Percentiles rank a stretch among this genome's conserved stretches.
These are phyloP conservation scores for Amphimallon solstitiale DNA, from an alignment of 2,888 invertebrate genomes.

Conservation along the genomic window DNA sequence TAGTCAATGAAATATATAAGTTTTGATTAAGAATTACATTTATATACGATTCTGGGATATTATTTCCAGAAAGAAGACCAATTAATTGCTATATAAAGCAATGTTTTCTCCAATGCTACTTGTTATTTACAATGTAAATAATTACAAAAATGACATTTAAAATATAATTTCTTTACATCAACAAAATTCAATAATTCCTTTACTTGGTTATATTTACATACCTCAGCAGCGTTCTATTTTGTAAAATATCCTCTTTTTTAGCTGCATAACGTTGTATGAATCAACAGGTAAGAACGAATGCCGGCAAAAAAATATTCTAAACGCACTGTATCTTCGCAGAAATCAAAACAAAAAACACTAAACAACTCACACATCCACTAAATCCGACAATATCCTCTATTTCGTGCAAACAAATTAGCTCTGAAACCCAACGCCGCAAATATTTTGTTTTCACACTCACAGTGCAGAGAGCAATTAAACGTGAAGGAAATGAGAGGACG, in stretches of 20 bases:
- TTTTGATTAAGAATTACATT: too few relatives aligned
- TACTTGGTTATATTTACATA: neutral
- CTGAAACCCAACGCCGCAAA: slow-evolving; percentile 23
- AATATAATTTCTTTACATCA: neutral
- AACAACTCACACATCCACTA: neutral
- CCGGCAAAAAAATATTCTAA: slow-evolving; percentile 16
- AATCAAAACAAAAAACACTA: slow-evolving; percentile 7
- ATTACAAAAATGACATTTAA: neutral
- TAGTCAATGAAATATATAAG: too few relatives aligned
- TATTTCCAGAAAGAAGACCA: too few relatives aligned
- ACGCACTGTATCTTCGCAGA: slow-evolving; percentile 5
- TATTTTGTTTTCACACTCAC: slow-evolving; percentile 27
- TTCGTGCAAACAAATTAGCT: slow-evolving; percentile 26
- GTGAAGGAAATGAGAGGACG: slow-evolving; percentile 22
- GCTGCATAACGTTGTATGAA: slow-evolving; percentile 17
- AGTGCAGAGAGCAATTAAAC: slow-evolving; percentile 26
- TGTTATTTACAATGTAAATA: too few relatives aligned
- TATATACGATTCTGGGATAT: too few relatives aligned
- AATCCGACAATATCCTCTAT: slow-evolving; percentile 15
- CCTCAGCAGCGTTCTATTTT: neutral
- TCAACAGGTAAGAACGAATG: slow-evolving; percentile 28
- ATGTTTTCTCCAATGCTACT: too few relatives aligned
- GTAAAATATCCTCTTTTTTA: neutral
- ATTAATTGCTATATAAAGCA: too few relatives aligned
- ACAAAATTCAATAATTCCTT: too few relatives aligned